phyloP scores from a whole-genome alignment of 2,113 vertebrate species.

The Xiphias gladius region DNA sequence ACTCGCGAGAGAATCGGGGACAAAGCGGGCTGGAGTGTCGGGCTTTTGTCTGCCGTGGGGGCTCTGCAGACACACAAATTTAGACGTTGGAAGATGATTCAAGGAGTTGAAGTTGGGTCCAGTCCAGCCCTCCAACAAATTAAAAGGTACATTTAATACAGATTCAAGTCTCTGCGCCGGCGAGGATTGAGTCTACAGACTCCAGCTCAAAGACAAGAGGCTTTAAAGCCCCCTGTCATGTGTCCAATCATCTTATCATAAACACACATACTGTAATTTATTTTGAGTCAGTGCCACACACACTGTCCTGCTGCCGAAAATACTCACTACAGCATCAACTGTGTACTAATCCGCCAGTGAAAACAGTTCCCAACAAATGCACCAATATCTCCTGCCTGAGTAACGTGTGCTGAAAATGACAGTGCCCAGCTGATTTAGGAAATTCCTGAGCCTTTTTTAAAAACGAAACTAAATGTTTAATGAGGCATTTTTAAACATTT shows the following conservation, averaged over 20 bases:
- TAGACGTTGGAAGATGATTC: constrained; percentile 9
- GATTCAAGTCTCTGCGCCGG: background rate
- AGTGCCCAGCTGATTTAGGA: too few relatives aligned
- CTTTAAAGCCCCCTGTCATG: background rate
- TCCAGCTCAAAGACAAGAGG: too few relatives aligned
- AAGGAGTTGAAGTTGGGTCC: constrained; percentile 36
- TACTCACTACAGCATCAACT: background rate
- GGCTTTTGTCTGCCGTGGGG: constrained; percentile 18
- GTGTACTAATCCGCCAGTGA: background rate
- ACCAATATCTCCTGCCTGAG: background rate
- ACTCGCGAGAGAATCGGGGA: constrained; percentile 47
- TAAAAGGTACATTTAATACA: background rate
- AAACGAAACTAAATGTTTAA: too few relatives aligned
- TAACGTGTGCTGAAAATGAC: background rate
- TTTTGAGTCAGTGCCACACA: background rate
- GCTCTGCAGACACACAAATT: constrained; percentile 15
- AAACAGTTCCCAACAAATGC: background rate
- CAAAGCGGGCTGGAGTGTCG: constrained; percentile 32
- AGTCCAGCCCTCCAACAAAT: background rate
- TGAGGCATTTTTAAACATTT: too few relatives aligned
- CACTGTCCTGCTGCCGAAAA: background rate
- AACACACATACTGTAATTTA: background rate
- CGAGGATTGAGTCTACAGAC: background rate
- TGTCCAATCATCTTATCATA: background rate
- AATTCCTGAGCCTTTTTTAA: too few relatives aligned